phyloP scores from a whole-genome alignment of 1,140 invertebrate genomes.

The Zaprionus gabonicus region DNA sequence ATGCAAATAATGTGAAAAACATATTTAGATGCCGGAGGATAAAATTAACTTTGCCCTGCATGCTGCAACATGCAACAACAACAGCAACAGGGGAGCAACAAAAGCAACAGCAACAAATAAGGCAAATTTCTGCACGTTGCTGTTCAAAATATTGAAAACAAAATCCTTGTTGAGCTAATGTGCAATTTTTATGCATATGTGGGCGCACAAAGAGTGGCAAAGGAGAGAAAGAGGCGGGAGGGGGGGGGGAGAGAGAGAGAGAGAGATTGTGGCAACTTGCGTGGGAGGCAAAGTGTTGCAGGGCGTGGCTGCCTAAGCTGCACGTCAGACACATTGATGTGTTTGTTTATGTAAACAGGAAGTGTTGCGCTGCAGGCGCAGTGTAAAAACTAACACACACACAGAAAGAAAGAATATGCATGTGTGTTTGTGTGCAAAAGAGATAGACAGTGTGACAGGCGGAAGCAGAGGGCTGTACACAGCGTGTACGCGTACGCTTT shows the following conservation, averaged over 20 bases:
- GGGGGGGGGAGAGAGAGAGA: background rate
- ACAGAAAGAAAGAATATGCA: constrained; percentile 15
- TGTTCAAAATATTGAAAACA: constrained; percentile 63
- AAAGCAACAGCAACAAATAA: constrained; percentile 5
- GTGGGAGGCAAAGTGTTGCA: background rate
- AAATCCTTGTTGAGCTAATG: constrained; percentile 73
- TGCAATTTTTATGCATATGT: constrained; percentile 50
- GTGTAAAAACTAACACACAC: constrained; percentile 37
- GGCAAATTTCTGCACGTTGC: constrained; percentile 21
- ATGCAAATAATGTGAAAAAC: constrained; percentile 23
- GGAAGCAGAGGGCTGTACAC: constrained; percentile 48
- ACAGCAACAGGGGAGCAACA: constrained; percentile 10
- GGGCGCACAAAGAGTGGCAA: background rate
- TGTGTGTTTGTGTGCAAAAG: background rate
- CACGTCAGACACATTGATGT: constrained; percentile 71
- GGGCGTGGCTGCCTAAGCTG: constrained; percentile 16
- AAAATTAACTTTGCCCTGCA: constrained; percentile 25
- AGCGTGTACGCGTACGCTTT: constrained; percentile 2
- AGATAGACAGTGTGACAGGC: constrained; percentile 44
- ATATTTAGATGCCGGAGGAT: constrained; percentile 10
- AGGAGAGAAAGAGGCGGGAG: background rate
- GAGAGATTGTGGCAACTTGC: background rate
- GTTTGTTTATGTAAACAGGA: constrained; percentile 79
- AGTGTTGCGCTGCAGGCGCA: constrained; percentile 71
- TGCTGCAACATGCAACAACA: constrained; percentile 9